A percentile compares a stretch with the other conserved stretches of the same genome.
These are phyloP conservation scores for Phyllotis vaccarum DNA, from an alignment of 2,797 vertebrate genomes.

Conservation along the genomic window DNA sequence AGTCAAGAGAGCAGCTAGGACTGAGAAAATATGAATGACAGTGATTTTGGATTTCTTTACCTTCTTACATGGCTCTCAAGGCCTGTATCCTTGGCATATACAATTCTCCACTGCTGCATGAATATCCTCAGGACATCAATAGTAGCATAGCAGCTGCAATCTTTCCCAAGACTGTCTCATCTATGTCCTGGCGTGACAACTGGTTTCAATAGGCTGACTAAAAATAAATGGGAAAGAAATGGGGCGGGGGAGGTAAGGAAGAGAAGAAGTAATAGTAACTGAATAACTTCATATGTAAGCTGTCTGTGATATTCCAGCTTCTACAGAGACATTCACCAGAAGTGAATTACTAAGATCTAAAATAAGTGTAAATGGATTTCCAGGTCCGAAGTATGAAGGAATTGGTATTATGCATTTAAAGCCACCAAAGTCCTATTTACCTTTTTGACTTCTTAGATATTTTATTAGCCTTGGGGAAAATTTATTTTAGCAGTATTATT, in stretches of 20 bases:
- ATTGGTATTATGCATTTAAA: not conserved
- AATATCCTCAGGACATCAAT: not conserved
- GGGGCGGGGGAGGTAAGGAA: fast-evolving
- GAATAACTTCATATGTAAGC: not conserved
- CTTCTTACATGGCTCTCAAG: not conserved
- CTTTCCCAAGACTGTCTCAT: not conserved
- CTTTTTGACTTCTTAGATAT: conserved; percentile 9
- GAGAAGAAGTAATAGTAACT: not conserved
- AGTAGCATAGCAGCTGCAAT: not conserved
- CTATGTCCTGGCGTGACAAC: not conserved
- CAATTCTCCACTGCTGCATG: not conserved
- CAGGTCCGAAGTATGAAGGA: not conserved
- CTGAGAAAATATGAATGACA: not conserved
- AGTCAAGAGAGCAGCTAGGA: not conserved
- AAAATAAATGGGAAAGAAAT: fast-evolving
- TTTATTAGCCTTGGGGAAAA: not conserved
- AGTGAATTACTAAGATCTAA: not conserved
- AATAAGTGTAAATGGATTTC: not conserved
- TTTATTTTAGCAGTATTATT: not conserved
- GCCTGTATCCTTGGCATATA: not conserved
- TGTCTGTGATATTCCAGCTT: not conserved
- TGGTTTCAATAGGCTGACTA: not conserved
- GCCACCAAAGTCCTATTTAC: not conserved
- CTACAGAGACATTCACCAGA: not conserved
- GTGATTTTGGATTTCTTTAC: not conserved